phyloP scores from a whole-genome alignment of 2,113 vertebrate genomes.

The Nibea albiflora region DNA sequence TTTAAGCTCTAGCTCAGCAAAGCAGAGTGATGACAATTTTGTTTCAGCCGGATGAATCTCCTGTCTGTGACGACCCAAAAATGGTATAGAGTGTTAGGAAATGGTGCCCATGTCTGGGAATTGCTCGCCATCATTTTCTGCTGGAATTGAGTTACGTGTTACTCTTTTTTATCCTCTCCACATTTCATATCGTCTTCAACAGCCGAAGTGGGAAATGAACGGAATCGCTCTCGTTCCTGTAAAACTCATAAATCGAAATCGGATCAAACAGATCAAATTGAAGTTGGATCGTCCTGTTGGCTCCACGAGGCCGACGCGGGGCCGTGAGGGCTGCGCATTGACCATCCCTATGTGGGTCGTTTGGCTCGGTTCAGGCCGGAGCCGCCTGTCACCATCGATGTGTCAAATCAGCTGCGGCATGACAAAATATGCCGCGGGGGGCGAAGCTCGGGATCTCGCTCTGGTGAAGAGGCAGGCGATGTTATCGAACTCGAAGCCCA shows the following conservation, averaged over 20 bases:
- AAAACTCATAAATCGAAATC: slow-evolving; percentile 15
- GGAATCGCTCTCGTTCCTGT: slow-evolving; percentile 11
- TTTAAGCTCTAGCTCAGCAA: slow-evolving; percentile 70
- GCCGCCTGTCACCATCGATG: slow-evolving; percentile 61
- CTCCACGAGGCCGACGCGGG: not conserved
- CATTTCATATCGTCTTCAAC: slow-evolving; percentile 20
- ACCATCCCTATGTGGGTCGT: slow-evolving; percentile 63
- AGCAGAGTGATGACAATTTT: slow-evolving; percentile 73
- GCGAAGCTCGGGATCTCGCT: slow-evolving; percentile 21
- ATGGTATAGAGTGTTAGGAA: slow-evolving; percentile 37
- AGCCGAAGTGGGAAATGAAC: slow-evolving; percentile 2
- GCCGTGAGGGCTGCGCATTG: not conserved
- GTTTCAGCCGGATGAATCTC: slow-evolving; percentile 75
- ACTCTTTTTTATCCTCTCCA: not conserved
- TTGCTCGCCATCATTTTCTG: slow-evolving; percentile 46
- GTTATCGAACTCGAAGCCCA: not conserved
- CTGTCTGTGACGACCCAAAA: slow-evolving; percentile 71
- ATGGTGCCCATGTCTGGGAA: slow-evolving; percentile 51
- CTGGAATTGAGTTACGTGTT: slow-evolving; percentile 47
- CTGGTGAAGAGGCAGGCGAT: not conserved
- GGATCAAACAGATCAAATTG: slow-evolving; percentile 11
- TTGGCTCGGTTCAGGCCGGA: slow-evolving; percentile 48
- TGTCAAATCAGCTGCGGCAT: slow-evolving; percentile 64
- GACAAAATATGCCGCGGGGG: slow-evolving; percentile 31
- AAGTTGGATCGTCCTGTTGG: not conserved